phyloP scores from a whole-genome alignment of 2,888 invertebrate genomes.

The Metopia argyrocephala region DNA sequence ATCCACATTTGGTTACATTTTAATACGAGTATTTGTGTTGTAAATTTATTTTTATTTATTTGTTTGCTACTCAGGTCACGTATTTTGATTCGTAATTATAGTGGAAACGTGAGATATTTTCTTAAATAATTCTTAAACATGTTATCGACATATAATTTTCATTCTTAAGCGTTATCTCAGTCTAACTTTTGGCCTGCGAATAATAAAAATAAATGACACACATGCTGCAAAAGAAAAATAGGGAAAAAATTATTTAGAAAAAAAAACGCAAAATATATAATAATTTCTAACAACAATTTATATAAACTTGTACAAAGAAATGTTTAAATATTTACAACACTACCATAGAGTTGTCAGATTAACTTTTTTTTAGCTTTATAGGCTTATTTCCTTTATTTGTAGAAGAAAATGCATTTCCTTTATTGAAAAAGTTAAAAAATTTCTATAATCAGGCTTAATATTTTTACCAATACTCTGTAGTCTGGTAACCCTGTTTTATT shows the following conservation, averaged over 20 bases:
- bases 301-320: neutral
- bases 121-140: slow-evolving; percentile 56
- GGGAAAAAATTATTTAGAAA: neutral
- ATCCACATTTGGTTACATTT: slow-evolving; percentile 52
- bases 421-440: too few species aligned
- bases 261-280: neutral
- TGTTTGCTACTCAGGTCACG: slow-evolving; percentile 58
- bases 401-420: too few species aligned
- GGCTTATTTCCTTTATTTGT: too few species aligned
- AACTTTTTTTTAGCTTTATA: too few species aligned
- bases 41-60: slow-evolving; percentile 19
- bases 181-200: neutral
- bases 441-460: too few species aligned
- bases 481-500: too few species aligned
- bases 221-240: neutral
- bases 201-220: neutral
- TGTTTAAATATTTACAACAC: neutral
- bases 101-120: slow-evolving; percentile 60
- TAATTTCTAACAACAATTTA: neutral
- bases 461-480: too few species aligned
- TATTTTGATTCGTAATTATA: slow-evolving; percentile 65
- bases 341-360: neutral
- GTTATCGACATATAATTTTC: slow-evolving; percentile 4
- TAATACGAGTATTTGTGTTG: neutral
- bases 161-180: neutral